These are phyloP conservation scores for Callimorpha dominula DNA, from an alignment of 2,888 invertebrate genomes.

Conservation along the genomic window DNA sequence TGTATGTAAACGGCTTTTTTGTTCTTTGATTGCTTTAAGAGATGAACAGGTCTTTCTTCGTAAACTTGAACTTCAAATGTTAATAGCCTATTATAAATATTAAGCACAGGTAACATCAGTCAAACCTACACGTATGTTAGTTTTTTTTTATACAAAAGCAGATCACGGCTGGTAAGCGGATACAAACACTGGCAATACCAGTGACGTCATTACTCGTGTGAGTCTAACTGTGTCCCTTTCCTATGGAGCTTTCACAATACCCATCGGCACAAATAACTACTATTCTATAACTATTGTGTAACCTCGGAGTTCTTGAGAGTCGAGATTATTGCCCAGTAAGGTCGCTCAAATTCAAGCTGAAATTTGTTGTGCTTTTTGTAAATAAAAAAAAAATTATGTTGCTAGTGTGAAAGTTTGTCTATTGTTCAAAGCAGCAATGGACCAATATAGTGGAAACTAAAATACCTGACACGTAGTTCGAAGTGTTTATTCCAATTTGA, in stretches of 20 bases:
- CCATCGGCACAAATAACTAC: no score
- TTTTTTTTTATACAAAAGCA: not conserved
- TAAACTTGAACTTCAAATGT: not conserved
- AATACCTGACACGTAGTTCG: no score
- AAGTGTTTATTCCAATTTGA: no score
- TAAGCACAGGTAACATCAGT: not conserved
- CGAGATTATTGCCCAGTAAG: no score
- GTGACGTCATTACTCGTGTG: not conserved
- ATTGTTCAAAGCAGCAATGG: no score
- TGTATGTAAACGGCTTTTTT: not conserved
- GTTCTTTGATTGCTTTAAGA: not conserved
- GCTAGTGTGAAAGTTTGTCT: no score
- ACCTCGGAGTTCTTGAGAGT: no score
- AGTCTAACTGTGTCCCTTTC: not conserved
- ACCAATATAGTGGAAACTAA: no score
- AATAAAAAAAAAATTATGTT: no score
- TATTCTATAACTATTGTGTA: no score
- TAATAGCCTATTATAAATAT: not conserved
- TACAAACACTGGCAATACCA: not conserved
- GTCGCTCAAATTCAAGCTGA: no score
- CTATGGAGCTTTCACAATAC: not conserved
- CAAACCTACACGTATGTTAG: not conserved
- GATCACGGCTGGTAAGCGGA: not conserved
- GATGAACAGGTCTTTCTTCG: not conserved
- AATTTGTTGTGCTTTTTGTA: no score